A percentile compares a stretch with the other conserved stretches of the same genome.
These are phyloP conservation scores for Steinernema khuongi DNA, from an alignment of 1,140 invertebrate species.

Conservation along the genomic window DNA sequence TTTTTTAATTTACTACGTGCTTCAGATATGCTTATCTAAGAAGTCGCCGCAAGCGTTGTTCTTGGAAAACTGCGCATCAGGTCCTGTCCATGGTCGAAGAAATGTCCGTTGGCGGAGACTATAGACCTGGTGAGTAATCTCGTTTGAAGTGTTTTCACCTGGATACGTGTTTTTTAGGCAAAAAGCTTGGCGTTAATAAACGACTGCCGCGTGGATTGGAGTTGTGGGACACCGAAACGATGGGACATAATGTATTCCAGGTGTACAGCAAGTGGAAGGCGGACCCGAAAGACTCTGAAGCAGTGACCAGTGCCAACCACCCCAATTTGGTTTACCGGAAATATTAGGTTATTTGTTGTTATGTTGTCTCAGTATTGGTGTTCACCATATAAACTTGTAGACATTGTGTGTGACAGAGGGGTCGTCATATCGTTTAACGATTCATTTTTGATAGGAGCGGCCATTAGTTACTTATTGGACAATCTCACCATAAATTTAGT, in stretches of 20 bases:
- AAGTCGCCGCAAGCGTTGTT: constrained; percentile 37
- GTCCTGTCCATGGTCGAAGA: constrained; percentile 53
- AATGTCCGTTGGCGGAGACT: constrained; percentile 54
- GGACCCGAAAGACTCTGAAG: constrained; percentile 37
- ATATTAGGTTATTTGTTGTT: constrained; percentile 14
- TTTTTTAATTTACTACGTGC: constrained; percentile 9
- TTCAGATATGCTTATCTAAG: constrained; percentile 47
- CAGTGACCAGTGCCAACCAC: constrained; percentile 29
- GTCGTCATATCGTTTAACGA: no score
- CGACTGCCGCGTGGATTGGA: constrained; percentile 49
- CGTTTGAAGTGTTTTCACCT: not conserved
- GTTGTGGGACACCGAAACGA: constrained; percentile 51
- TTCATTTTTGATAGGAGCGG: no score
- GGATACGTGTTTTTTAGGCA: constrained; percentile 30
- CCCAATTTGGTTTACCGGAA: constrained; percentile 37
- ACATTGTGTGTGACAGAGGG: no score
- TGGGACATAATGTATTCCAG: constrained; percentile 54
- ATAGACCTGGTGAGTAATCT: constrained; percentile 26
- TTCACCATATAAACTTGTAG: no score
- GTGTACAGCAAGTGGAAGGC: constrained; percentile 53
- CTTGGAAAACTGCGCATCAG: constrained; percentile 43
- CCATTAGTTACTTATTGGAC: no score
- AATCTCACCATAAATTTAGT: no score
- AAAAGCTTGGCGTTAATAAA: constrained; percentile 45
- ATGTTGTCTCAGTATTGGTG: no score